Evolutionary conservation across 2,888 invertebrate species (phyloP).

Genomic region (Crepidodera aurea): DNA sequence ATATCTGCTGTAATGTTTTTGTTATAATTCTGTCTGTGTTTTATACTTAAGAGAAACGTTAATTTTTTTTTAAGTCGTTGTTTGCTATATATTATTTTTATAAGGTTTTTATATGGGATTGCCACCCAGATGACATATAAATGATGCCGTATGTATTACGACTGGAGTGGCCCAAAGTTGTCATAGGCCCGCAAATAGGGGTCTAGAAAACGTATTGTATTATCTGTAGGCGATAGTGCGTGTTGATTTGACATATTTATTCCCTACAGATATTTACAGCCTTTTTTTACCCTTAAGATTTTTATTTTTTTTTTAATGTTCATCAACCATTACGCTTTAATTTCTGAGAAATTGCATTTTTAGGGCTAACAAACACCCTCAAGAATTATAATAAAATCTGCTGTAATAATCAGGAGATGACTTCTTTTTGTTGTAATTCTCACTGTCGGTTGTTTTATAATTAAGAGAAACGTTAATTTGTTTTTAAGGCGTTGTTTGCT

Average conservation of each 20-base stretch:
- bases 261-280: too few species aligned
- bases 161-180: constrained; percentile 88
- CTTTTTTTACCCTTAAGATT: too few species aligned
- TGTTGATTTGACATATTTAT: too few species aligned
- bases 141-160: constrained; percentile 89
- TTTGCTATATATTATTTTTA: constrained; percentile 20
- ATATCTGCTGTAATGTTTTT: too few species aligned
- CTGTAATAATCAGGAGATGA: too few species aligned
- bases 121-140: constrained; percentile 85
- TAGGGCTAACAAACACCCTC: too few species aligned
- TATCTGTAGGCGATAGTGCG: constrained; percentile 71
- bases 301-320: too few species aligned
- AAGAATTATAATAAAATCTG: too few species aligned
- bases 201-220: constrained; percentile 71
- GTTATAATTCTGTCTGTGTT: too few species aligned
- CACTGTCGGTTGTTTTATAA: too few species aligned
- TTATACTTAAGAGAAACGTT: neutral
- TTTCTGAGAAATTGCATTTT: too few species aligned
- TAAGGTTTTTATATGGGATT: constrained; percentile 63
- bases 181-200: constrained; percentile 70
- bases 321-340: too few species aligned
- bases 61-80: neutral
- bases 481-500: neutral
- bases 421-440: neutral
- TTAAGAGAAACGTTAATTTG: neutral